A percentile compares a stretch with the other conserved stretches of the same genome.
phyloP scores from a whole-genome alignment of 2,113 vertebrate genomes.

The Ochotona princeps region DNA sequence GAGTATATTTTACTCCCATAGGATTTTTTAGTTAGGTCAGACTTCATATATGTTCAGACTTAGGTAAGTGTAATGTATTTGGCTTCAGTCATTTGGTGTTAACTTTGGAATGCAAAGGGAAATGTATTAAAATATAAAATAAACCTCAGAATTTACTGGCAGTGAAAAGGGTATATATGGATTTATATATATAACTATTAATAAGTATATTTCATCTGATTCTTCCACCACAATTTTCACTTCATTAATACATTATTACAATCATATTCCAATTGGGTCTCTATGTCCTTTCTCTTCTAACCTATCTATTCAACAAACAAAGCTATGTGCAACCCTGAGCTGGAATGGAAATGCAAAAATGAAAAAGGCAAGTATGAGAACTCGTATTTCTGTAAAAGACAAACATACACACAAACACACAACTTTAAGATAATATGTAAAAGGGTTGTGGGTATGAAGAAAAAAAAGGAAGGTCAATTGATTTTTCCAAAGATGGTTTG shows the following conservation, averaged over 20 bases:
- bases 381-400: background rate
- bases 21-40: background rate
- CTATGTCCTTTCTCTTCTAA: background rate
- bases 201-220: background rate
- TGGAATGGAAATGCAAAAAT: background rate
- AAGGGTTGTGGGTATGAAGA: background rate
- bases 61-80: conserved; percentile 39
- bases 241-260: background rate
- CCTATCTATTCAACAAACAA: background rate
- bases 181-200: background rate
- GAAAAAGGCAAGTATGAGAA: background rate
- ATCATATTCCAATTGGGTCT: background rate
- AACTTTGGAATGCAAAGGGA: background rate
- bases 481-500: background rate
- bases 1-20: conserved; percentile 2
- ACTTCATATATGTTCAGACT: background rate
- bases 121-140: conserved; percentile 18
- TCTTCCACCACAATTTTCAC: background rate
- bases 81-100: conserved; percentile 8
- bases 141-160: background rate
- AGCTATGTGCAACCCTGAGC: background rate
- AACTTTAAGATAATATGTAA: conserved; percentile 12
- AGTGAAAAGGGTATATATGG: background rate
- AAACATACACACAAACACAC: background rate
- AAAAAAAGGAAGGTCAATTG: background rate